Percentiles rank a stretch among this genome's conserved stretches.
These are phyloP conservation scores for Thereuonema tuberculata DNA, from an alignment of 1,140 invertebrate species.

Conservation along the genomic window DNA sequence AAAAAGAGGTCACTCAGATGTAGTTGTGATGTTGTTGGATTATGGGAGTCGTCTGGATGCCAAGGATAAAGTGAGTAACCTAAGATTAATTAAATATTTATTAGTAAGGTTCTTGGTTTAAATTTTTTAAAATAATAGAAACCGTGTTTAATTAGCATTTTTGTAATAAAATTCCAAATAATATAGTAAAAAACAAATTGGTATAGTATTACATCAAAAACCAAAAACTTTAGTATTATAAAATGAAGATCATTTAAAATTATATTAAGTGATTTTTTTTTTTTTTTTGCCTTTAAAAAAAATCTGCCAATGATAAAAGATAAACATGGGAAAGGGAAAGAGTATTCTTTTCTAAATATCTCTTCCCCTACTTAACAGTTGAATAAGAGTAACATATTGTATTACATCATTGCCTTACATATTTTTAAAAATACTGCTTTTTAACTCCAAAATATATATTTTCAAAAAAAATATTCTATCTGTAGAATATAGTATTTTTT, in stretches of 20 bases:
- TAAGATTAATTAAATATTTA: neutral
- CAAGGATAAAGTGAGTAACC: conserved; percentile 59
- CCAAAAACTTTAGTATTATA: neutral
- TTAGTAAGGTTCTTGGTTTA: neutral
- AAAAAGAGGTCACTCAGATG: conserved; percentile 87
- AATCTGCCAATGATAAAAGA: too few relatives aligned
- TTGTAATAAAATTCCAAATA: neutral
- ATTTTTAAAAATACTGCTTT: too few relatives aligned
- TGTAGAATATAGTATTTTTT: too few relatives aligned
- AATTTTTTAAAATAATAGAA: neutral
- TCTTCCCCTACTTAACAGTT: too few relatives aligned
- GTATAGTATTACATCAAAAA: neutral
- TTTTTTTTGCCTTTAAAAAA: too few relatives aligned
- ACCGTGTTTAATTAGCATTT: neutral
- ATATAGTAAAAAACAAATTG: neutral
- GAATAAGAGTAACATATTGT: too few relatives aligned
- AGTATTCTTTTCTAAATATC: too few relatives aligned
- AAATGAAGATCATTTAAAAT: neutral
- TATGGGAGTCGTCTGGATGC: conserved; percentile 97
- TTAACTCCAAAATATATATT: too few relatives aligned
- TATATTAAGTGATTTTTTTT: too few relatives aligned
- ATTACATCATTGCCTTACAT: too few relatives aligned
- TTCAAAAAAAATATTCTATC: too few relatives aligned
- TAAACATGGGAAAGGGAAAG: too few relatives aligned
- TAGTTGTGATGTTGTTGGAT: conserved; percentile 84